Percentiles rank a stretch among this genome's conserved stretches.
Evolutionary conservation across 1,140 invertebrate species (phyloP).

Genomic region (Lordiphosa collinella): DNA sequence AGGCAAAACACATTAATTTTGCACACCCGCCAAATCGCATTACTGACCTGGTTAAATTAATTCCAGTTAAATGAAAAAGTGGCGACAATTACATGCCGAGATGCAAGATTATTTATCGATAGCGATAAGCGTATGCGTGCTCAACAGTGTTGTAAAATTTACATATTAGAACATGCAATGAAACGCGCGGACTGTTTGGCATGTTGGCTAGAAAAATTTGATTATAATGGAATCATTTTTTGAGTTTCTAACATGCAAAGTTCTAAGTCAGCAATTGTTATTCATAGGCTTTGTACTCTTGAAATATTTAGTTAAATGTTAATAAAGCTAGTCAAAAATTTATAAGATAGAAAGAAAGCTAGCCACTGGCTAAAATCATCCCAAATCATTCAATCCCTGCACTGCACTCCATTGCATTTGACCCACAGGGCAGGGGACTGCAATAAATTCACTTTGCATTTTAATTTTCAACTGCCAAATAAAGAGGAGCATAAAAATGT

Average conservation of each 20-base stretch:
- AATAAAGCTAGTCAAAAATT: no score
- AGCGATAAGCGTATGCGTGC: slow-evolving; percentile 20
- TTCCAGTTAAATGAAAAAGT: slow-evolving; percentile 11
- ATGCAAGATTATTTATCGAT: slow-evolving; percentile 30
- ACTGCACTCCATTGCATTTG: background rate
- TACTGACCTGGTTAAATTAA: no score
- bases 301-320: no score
- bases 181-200: background rate
- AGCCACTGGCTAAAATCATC: no score
- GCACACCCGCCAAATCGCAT: no score
- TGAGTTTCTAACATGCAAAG: slow-evolving; percentile 25
- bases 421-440: slow-evolving; percentile 5
- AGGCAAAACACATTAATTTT: no score
- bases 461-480: slow-evolving; percentile 30
- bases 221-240: background rate
- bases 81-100: slow-evolving; percentile 29
- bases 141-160: slow-evolving; percentile 32
- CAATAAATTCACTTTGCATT: slow-evolving; percentile 48
- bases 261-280: background rate
- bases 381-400: no score
- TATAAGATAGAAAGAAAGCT: no score
- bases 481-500: slow-evolving; percentile 22
- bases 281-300: background rate
- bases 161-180: slow-evolving; percentile 21
- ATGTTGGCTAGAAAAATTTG: background rate